phyloP scores from a whole-genome alignment of 2,888 invertebrate species.

The Carpatolechia fugitivella region DNA sequence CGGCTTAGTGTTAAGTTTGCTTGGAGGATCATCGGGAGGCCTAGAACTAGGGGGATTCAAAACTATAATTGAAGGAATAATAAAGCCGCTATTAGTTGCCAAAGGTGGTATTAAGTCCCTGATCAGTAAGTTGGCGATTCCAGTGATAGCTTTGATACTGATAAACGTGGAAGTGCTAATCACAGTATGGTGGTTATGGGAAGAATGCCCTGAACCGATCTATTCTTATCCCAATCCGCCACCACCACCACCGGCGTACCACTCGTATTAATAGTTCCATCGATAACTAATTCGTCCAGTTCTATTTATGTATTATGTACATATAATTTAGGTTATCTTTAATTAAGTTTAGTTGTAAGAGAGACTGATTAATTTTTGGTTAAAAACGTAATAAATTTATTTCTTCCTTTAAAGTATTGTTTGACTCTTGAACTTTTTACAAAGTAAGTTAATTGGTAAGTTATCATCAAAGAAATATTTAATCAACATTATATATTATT shows the following conservation, averaged over 20 bases:
- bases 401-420: not conserved
- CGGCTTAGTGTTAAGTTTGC: slow-evolving; percentile 49
- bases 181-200: slow-evolving; percentile 74
- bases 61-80: slow-evolving; percentile 58
- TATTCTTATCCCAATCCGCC: slow-evolving; percentile 17
- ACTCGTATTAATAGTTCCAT: not conserved
- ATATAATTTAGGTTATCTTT: not conserved
- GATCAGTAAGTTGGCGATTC: slow-evolving; percentile 64
- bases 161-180: slow-evolving; percentile 67
- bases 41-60: slow-evolving; percentile 53
- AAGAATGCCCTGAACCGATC: slow-evolving; percentile 52
- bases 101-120: slow-evolving; percentile 62
- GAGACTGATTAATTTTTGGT: slow-evolving; percentile 12
- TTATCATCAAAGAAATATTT: too few species aligned
- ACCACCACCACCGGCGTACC: slow-evolving; percentile 14
- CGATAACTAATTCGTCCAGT: slow-evolving; percentile 33
- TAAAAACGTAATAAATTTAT: not conserved
- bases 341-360: slow-evolving; percentile 8
- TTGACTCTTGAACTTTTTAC: too few species aligned
- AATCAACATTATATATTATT: too few species aligned
- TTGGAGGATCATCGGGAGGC: slow-evolving; percentile 50
- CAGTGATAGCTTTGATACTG: slow-evolving; percentile 57
- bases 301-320: slow-evolving; percentile 17
- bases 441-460: too few species aligned
- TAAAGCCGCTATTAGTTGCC: slow-evolving; percentile 55